phyloP scores from a whole-genome alignment of 1,140 invertebrate species.

The Drosophila melanica region DNA sequence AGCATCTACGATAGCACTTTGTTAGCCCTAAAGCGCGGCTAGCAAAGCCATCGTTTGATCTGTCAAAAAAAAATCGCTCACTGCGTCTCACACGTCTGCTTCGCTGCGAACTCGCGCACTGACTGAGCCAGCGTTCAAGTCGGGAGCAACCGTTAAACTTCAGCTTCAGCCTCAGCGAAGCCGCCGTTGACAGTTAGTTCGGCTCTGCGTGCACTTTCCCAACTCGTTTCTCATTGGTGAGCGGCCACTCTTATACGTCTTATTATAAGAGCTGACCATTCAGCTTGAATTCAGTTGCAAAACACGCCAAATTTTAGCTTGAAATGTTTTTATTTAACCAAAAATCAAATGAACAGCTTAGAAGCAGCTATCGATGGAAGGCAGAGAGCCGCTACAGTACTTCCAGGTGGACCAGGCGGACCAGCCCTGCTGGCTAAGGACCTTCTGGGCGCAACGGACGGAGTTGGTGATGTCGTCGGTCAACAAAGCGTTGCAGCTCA shows the following conservation, averaged over 20 bases:
- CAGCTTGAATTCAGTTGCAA: too few species aligned
- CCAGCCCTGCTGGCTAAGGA: constrained; percentile 55
- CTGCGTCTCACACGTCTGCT: constrained; percentile 41
- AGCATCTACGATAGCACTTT: constrained; percentile 57
- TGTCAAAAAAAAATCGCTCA: background rate
- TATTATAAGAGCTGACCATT: constrained; percentile 18
- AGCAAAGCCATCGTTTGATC: constrained; percentile 64
- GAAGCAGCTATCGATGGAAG: constrained; percentile 52
- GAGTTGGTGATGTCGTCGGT: too few species aligned
- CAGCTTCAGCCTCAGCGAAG: constrained; percentile 24
- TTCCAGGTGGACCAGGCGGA: constrained; percentile 57
- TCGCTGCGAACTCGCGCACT: constrained; percentile 59
- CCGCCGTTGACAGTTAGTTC: constrained; percentile 29
- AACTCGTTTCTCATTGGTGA: constrained; percentile 20
- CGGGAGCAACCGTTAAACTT: constrained; percentile 33
- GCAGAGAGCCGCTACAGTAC: constrained; percentile 50
- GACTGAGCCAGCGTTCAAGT: constrained; percentile 45
- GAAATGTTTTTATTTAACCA: background rate
- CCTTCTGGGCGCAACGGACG: constrained; percentile 55
- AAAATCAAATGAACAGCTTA: constrained; percentile 4
- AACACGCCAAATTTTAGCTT: background rate
- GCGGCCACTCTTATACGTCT: constrained; percentile 11
- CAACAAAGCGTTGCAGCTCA: too few species aligned
- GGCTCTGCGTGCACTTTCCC: constrained; percentile 15
- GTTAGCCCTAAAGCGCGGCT: constrained; percentile 63